A percentile compares a stretch with the other conserved stretches of the same genome.
These are phyloP conservation scores for Stegastes partitus DNA, from an alignment of 2,113 vertebrate species.

Conservation along the genomic window DNA sequence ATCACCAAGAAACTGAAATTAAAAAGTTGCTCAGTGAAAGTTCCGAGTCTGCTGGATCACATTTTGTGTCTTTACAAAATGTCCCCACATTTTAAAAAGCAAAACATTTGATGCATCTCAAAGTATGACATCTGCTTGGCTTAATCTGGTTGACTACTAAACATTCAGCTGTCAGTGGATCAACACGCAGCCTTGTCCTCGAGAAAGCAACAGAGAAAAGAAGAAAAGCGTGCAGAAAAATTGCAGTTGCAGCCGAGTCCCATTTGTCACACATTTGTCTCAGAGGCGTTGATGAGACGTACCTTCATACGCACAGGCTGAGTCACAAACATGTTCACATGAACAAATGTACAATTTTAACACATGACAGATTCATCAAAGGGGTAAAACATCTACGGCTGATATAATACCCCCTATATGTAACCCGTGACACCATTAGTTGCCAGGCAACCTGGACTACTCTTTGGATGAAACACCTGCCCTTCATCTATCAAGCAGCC, in stretches of 20 bases:
- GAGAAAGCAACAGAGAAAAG: not conserved
- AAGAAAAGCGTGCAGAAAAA: slow-evolving; percentile 6
- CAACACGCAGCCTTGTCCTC: not conserved
- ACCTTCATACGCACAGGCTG: not conserved
- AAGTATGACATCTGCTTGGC: slow-evolving; percentile 2
- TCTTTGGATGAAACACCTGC: slow-evolving; percentile 63
- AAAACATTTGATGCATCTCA: not conserved
- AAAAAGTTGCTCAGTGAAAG: too few relatives aligned
- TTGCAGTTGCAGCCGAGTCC: slow-evolving; percentile 1
- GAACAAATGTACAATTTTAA: not conserved
- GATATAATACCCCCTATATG: slow-evolving; percentile 28
- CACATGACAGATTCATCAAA: slow-evolving; percentile 11
- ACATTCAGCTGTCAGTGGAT: not conserved
- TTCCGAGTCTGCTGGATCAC: too few relatives aligned
- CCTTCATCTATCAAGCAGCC: slow-evolving; percentile 51
- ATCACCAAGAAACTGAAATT: too few relatives aligned
- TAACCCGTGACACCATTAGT: slow-evolving; percentile 61
- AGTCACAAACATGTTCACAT: slow-evolving; percentile 17
- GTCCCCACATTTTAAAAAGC: not conserved
- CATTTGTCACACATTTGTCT: slow-evolving; percentile 23
- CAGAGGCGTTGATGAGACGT: slow-evolving; percentile 16
- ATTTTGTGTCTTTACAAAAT: slow-evolving; percentile 7
- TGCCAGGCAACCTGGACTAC: slow-evolving; percentile 57
- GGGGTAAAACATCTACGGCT: slow-evolving; percentile 4
- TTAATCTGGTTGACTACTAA: slow-evolving; percentile 2